Conservation (phyloP, 92 coral and sea anemone species). For the Porites cylindrica region DNA sequence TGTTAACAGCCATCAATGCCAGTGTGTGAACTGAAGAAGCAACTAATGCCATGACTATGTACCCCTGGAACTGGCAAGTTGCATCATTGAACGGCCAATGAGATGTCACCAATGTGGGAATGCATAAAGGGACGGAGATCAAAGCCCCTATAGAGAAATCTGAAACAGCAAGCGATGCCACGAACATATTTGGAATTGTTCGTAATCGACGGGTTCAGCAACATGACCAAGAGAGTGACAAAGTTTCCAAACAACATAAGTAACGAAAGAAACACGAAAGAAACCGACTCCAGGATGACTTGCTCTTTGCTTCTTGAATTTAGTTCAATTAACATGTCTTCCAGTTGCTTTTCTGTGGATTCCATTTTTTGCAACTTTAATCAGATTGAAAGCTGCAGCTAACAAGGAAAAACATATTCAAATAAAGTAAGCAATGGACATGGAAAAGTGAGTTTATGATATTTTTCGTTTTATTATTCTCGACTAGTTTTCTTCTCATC, state of each 20-base stretch:
- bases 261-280: background rate
- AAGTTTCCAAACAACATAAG: background rate
- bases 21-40: background rate
- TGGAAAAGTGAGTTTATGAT: too few species aligned
- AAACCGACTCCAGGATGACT: background rate
- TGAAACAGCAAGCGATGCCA: slow-evolving; percentile 69
- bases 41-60: background rate
- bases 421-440: too few species aligned
- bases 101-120: background rate
- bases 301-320: background rate
- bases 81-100: slow-evolving; percentile 52
- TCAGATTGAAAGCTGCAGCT: too few species aligned
- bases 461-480: too few species aligned
- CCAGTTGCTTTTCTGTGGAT: background rate
- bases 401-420: too few species aligned
- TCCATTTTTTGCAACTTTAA: background rate
- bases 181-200: slow-evolving; percentile 55
- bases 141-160: slow-evolving; percentile 38
- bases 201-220: slow-evolving; percentile 36
- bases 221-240: slow-evolving; percentile 54
- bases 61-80: background rate
- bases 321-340: background rate
- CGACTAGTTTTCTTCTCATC: too few species aligned
- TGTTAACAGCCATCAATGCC: background rate
- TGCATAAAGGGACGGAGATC: background rate